Percentiles rank a stretch among this genome's conserved stretches.
These are phyloP conservation scores for Candoia aspera DNA, from an alignment of 2,113 vertebrate genomes.

Conservation along the genomic window DNA sequence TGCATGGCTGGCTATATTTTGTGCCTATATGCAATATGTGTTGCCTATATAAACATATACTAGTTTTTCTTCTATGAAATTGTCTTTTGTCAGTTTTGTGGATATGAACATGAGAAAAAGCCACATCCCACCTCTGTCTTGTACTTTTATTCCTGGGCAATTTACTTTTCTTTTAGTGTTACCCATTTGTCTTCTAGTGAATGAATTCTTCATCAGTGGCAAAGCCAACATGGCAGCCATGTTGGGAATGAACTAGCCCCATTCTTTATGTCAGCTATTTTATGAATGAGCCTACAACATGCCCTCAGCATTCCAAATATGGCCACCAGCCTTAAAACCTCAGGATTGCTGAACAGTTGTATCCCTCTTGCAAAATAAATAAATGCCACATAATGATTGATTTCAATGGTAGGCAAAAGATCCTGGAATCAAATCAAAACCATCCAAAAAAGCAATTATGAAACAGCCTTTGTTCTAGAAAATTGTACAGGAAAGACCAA, in stretches of 20 bases:
- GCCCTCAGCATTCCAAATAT: background rate
- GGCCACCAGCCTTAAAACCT: background rate
- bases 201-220: background rate
- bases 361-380: background rate
- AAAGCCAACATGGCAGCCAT: background rate
- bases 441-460: background rate
- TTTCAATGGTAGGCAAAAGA: slow-evolving; percentile 33
- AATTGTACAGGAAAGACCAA: background rate
- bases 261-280: background rate
- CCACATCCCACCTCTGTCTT: background rate
- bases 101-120: background rate
- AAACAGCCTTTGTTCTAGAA: slow-evolving; percentile 19
- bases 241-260: background rate
- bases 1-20: background rate
- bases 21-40: background rate
- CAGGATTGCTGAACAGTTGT: background rate
- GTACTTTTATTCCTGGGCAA: background rate
- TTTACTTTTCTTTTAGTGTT: background rate
- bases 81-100: background rate
- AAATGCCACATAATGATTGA: background rate
- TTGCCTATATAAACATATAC: background rate
- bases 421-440: slow-evolving; percentile 3
- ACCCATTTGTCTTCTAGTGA: background rate
- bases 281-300: background rate
- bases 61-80: background rate